Evolutionary conservation across 2,797 vertebrate genomes (phyloP), one percentile per base, ranked within the genome.

Genomic region (Natrix natrix): DNA sequence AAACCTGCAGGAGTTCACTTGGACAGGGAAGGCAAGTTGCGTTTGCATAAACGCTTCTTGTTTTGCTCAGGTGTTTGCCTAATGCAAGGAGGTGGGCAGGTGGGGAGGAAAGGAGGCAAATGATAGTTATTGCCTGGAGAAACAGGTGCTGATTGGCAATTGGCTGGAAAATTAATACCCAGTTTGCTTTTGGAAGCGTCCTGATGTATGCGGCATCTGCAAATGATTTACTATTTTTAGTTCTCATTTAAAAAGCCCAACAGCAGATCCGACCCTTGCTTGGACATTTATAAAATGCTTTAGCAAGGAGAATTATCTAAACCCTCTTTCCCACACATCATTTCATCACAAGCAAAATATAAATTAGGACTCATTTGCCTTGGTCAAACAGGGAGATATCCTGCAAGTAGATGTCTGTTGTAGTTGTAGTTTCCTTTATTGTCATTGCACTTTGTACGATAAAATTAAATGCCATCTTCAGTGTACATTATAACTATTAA

Each of bases 21-120:
- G 93, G 17, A 92, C 86, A 94, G 6, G 61, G 95, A 87, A 52
- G 55, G 86, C 89, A 92, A 94, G 8, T 48, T 48, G 63, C 93
- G 93, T 96, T 96, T 97, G 90, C 93, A 95, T 96, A 96, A 97
- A 93, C 94, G 69, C 43, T 96, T 95, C 32, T 3, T 52, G 32
- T 78, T 28, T 92, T 16, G n/a, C 37, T n/a, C 90, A 13, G 94
- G 94, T 92, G 48, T 93, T 95, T 95, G 92, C 86, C 74, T 96
- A 92, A 37, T 86, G 91, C 57, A 94, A 88, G 88, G 57, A 92
- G 66, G 90, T 89, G 22, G 56, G n/a, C 56, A 89, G 95, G 13
- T 11, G 56, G 16, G 12, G 43, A 20, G 59, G 60, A 94, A 86
- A 37, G 52, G 90, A 26, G 95, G 48, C 60, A 93, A 88, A 92